These are phyloP conservation scores for Punctoribates punctum DNA, from an alignment of 2,888 invertebrate genomes.

Conservation along the genomic window DNA sequence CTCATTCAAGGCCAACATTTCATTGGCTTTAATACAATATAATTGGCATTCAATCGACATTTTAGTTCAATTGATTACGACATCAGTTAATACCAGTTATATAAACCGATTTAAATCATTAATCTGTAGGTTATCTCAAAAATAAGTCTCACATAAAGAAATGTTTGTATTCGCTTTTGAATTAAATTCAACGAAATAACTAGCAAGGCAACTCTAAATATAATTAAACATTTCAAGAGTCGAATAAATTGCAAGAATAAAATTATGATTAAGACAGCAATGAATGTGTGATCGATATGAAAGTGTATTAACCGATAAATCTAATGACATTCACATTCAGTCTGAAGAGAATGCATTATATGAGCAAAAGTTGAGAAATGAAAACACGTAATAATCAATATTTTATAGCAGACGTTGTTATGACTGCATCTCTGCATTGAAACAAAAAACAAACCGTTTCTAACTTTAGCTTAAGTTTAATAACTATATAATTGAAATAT, in stretches of 20 bases:
- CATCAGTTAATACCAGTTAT: too few relatives aligned
- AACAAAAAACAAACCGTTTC: background rate
- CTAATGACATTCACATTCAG: conserved; percentile 32
- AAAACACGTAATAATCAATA: background rate
- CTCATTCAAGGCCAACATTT: conserved; percentile 41
- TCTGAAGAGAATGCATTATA: background rate
- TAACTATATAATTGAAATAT: background rate
- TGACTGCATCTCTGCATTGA: background rate
- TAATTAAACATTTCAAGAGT: too few relatives aligned
- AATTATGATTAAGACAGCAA: background rate
- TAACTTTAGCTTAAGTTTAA: background rate
- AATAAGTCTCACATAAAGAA: too few relatives aligned
- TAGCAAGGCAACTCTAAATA: too few relatives aligned
- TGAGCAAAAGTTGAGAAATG: background rate
- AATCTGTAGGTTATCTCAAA: background rate
- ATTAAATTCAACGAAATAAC: too few relatives aligned
- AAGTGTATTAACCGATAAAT: conserved; percentile 38
- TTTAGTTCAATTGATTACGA: background rate
- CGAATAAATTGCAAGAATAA: background rate
- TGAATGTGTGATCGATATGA: conserved; percentile 16
- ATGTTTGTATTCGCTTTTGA: too few relatives aligned
- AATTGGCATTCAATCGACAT: conserved; percentile 15
- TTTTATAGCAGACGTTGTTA: background rate
- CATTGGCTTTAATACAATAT: conserved; percentile 3
- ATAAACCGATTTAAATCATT: too few relatives aligned